Percentiles rank a stretch among this genome's conserved stretches.
Evolutionary conservation across 2,113 vertebrate species (phyloP).

Genomic region (Todiramphus chloris): DNA sequence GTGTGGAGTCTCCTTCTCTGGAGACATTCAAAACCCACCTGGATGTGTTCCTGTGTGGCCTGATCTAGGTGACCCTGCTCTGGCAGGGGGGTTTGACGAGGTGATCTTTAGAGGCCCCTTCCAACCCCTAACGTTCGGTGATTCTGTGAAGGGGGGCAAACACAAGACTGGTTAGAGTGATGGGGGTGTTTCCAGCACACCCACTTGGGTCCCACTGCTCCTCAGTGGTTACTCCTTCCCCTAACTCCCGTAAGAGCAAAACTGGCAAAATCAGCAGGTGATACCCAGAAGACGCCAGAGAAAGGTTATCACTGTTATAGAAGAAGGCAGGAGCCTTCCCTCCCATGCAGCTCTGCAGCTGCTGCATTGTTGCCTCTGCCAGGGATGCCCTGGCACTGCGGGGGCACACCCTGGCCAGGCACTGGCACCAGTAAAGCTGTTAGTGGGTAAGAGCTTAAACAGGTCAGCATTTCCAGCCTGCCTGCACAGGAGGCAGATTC

Average conservation of each 20-base stretch:
- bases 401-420: too few species aligned
- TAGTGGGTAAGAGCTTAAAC: accelerated
- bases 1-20: too few species aligned
- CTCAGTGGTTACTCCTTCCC: neutral
- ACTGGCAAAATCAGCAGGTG: neutral
- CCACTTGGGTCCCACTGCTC: accelerated
- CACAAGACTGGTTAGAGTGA: too few species aligned
- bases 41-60: too few species aligned
- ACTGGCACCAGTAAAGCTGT: neutral
- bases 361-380: neutral
- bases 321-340: neutral
- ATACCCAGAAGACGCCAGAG: neutral
- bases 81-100: too few species aligned
- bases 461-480: neutral
- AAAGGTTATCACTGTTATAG: neutral
- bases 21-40: too few species aligned
- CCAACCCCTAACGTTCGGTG: too few species aligned
- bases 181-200: neutral
- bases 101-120: too few species aligned
- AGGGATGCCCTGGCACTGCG: neutral
- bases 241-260: neutral
- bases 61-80: too few species aligned
- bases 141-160: neutral
- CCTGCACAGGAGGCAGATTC: neutral
- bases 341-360: accelerated